phyloP scores from a whole-genome alignment of 1,140 invertebrate species.

The Neodiprion lecontei region DNA sequence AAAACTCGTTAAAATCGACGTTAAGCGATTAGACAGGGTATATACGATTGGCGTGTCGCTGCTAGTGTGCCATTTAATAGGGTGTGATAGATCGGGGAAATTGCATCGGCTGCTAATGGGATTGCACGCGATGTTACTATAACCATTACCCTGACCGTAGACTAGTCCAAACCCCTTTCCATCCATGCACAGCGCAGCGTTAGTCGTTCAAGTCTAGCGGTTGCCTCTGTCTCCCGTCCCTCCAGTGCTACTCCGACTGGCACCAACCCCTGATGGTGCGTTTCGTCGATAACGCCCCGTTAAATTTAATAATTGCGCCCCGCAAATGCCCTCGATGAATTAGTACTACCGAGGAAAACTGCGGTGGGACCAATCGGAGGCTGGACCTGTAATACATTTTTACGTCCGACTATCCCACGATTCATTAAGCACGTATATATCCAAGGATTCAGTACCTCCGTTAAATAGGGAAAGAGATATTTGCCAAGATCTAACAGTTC shows the following conservation, averaged over 20 bases:
- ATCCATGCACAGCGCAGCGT: background rate
- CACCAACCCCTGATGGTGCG: background rate
- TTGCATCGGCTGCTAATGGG: slow-evolving; percentile 63
- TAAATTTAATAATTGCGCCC: slow-evolving; percentile 3
- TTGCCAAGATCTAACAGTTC: too few species aligned
- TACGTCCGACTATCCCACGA: too few species aligned
- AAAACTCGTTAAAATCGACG: slow-evolving; percentile 48
- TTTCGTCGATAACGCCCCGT: slow-evolving; percentile 1
- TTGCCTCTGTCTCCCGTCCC: background rate
- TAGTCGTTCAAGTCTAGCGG: slow-evolving; percentile 5
- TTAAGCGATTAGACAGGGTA: slow-evolving; percentile 46
- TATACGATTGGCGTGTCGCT: slow-evolving; percentile 4
- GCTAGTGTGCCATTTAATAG: slow-evolving; percentile 59
- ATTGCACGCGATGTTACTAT: slow-evolving; percentile 62
- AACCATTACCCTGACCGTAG: slow-evolving; percentile 58
- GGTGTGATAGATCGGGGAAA: slow-evolving; percentile 64
- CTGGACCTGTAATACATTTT: too few species aligned
- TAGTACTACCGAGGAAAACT: too few species aligned
- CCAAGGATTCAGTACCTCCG: too few species aligned
- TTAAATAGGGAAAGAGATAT: too few species aligned
- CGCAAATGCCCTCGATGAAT: background rate
- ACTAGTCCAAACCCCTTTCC: slow-evolving; percentile 15
- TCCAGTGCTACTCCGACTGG: background rate
- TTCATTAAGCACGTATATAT: too few species aligned
- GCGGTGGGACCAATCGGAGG: too few species aligned